A percentile compares a stretch with the other conserved stretches of the same genome.
These are phyloP conservation scores for Mylabris phalerata DNA, from an alignment of 1,140 invertebrate genomes.

Conservation along the genomic window DNA sequence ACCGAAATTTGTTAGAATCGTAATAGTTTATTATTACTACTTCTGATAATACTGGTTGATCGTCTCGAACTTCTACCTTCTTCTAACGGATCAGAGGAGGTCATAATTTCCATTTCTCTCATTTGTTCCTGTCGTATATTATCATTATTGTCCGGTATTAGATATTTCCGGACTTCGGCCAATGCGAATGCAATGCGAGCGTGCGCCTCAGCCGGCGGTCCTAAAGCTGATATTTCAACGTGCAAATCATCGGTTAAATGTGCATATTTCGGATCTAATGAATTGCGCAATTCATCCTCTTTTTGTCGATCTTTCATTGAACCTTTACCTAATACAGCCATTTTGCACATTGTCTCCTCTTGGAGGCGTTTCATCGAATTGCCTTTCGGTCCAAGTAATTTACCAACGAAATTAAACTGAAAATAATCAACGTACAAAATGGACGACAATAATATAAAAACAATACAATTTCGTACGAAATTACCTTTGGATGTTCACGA, in stretches of 20 bases:
- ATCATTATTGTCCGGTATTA: constrained; percentile 77
- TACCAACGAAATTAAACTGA: constrained; percentile 90
- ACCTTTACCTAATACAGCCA: constrained; percentile 83
- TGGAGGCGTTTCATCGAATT: constrained; percentile 84
- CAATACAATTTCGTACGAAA: constrained; percentile 8
- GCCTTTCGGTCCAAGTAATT: constrained; percentile 84
- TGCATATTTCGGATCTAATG: constrained; percentile 80
- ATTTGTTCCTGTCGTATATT: constrained; percentile 80
- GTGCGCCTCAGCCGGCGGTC: constrained; percentile 81
- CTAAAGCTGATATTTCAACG: constrained; percentile 80
- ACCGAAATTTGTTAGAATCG: not conserved
- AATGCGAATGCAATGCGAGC: constrained; percentile 79
- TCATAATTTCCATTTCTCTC: constrained; percentile 74
- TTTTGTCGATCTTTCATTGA: constrained; percentile 87
- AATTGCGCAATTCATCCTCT: constrained; percentile 79
- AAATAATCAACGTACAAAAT: constrained; percentile 29
- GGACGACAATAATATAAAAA: not conserved
- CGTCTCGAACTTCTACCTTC: constrained; percentile 7
- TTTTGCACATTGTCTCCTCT: constrained; percentile 89
- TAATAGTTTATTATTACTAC: not conserved
- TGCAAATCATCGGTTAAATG: constrained; percentile 86
- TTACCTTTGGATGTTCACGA: constrained; percentile 75
- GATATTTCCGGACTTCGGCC: constrained; percentile 67
- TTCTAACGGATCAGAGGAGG: constrained; percentile 37
- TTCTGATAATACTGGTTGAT: constrained; percentile 11